These are phyloP conservation scores for Thryonomys swinderianus DNA, from an alignment of 2,113 vertebrate species.

Conservation along the genomic window DNA sequence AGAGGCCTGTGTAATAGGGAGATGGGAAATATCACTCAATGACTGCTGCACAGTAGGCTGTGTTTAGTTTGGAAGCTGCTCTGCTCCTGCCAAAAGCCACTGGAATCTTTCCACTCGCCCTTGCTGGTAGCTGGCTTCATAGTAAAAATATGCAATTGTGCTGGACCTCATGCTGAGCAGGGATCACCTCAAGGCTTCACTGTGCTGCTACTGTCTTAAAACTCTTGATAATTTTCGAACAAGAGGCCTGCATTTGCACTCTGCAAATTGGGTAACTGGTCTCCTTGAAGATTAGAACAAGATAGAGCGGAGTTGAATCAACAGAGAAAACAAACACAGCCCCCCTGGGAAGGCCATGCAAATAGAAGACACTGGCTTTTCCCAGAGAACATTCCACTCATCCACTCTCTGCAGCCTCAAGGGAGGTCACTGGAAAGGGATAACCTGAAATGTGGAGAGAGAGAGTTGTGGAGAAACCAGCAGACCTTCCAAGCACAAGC, in stretches of 20 bases:
- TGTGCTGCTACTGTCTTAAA: not conserved
- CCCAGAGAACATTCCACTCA: not conserved
- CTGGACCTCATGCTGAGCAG: not conserved
- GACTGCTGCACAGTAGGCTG: not conserved
- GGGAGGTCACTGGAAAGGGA: not conserved
- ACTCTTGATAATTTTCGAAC: not conserved
- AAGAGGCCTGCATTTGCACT: not conserved
- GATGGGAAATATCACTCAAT: not conserved
- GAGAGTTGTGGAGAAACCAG: not conserved
- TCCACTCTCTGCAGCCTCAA: not conserved
- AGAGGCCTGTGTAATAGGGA: not conserved
- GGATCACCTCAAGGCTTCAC: not conserved
- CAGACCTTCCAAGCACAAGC: not conserved
- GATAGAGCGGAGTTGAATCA: not conserved
- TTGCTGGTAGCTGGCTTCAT: not conserved
- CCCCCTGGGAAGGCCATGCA: not conserved
- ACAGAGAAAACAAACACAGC: not conserved
- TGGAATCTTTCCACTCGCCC: not conserved
- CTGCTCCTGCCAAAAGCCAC: not conserved
- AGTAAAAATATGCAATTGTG: not conserved
- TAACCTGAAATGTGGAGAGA: not conserved
- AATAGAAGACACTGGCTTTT: not conserved
- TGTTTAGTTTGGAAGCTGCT: constrained; percentile 23
- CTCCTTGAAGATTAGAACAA: not conserved
- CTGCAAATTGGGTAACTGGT: not conserved